Conservation (phyloP, 1,140 invertebrate species). For the Papilio machaon region DNA sequence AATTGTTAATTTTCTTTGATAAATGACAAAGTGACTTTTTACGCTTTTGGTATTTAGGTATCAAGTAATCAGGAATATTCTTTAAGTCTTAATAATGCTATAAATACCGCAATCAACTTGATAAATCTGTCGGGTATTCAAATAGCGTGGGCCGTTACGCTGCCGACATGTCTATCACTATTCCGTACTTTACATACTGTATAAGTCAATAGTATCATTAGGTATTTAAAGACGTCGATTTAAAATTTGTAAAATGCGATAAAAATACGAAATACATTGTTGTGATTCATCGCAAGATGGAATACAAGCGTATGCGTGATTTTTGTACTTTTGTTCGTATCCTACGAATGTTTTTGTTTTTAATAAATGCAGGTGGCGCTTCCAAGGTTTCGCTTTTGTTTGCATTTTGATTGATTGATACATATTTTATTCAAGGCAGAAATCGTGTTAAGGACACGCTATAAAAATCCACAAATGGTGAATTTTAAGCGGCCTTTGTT, state of each 20-base stretch:
- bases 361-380: slow-evolving; percentile 59
- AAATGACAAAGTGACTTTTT: too few relatives aligned
- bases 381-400: slow-evolving; percentile 67
- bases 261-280: slow-evolving; percentile 5
- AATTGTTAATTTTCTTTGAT: too few relatives aligned
- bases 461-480: slow-evolving; percentile 50
- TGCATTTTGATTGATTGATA: slow-evolving; percentile 70
- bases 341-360: slow-evolving; percentile 61
- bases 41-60: background rate
- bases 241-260: slow-evolving; percentile 18
- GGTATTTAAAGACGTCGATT: background rate
- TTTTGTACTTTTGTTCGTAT: slow-evolving; percentile 66
- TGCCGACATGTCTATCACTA: slow-evolving; percentile 25
- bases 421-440: slow-evolving; percentile 61
- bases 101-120: background rate
- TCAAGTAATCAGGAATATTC: background rate
- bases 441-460: slow-evolving; percentile 53
- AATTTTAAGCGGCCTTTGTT: slow-evolving; percentile 40
- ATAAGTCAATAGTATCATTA: slow-evolving; percentile 28
- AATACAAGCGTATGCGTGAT: slow-evolving; percentile 52
- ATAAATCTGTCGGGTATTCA: slow-evolving; percentile 16
- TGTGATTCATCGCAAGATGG: slow-evolving; percentile 26
- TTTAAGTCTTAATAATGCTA: background rate
- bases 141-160: slow-evolving; percentile 11
- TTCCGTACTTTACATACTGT: slow-evolving; percentile 37